phyloP scores from a whole-genome alignment of 2,113 vertebrate genomes.

The Cinclus mexicanus region DNA sequence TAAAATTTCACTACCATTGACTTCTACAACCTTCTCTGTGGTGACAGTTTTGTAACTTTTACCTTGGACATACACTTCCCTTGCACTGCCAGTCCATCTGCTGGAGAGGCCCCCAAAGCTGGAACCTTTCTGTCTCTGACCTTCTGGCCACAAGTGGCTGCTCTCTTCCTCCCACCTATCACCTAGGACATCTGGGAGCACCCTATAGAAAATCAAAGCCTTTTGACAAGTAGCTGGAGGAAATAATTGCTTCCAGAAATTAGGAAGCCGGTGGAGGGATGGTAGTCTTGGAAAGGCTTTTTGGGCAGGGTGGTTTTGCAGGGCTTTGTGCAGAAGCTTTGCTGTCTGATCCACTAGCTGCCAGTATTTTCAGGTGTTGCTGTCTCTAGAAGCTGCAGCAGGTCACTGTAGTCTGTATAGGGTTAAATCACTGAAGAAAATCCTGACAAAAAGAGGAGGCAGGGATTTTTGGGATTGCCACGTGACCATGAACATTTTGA shows the following conservation, averaged over 20 bases:
- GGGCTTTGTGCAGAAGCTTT: background rate
- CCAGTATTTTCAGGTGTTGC: background rate
- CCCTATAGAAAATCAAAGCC: background rate
- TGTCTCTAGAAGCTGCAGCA: background rate
- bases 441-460: background rate
- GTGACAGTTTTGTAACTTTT: fast-evolving
- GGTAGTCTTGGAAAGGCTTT: background rate
- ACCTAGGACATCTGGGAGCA: background rate
- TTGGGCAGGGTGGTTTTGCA: background rate
- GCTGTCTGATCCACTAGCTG: background rate
- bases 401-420: background rate
- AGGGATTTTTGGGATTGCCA: slow-evolving; percentile 15
- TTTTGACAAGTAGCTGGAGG: background rate
- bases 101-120: background rate
- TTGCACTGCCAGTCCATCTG: background rate
- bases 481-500: slow-evolving; percentile 27
- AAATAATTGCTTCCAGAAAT: background rate
- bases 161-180: background rate
- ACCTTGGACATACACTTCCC: background rate
- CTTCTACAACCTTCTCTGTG: background rate
- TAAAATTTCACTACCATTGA: background rate
- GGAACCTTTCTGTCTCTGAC: background rate
- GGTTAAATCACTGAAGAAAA: slow-evolving; percentile 1
- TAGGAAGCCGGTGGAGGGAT: background rate
- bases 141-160: background rate